A percentile compares a stretch with the other conserved stretches of the same genome.
Conservation (phyloP, 2,888 invertebrate species). For the Seira musarum region DNA sequence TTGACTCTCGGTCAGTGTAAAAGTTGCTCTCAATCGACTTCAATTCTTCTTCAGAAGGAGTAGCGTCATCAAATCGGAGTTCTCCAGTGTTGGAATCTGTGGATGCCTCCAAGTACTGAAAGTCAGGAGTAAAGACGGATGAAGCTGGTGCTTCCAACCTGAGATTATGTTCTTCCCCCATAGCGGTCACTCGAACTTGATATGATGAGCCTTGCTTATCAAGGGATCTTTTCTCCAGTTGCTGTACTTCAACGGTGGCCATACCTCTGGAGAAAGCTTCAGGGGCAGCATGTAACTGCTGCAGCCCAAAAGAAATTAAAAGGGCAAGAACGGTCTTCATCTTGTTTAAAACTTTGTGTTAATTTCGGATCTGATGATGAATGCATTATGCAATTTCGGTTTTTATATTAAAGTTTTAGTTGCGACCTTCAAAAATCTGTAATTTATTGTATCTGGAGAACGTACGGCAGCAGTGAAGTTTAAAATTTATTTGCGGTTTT, state of each 20-base stretch:
- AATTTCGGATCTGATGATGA: background rate
- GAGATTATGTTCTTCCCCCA: slow-evolving; percentile 14
- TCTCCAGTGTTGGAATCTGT: slow-evolving; percentile 32
- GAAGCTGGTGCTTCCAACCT: slow-evolving; percentile 16
- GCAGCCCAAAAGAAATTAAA: background rate
- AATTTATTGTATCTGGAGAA: background rate
- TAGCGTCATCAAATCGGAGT: slow-evolving; percentile 28
- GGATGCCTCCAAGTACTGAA: slow-evolving; percentile 35
- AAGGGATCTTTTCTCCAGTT: slow-evolving; percentile 16
- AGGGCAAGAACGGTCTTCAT: background rate
- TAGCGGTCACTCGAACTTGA: slow-evolving; percentile 18
- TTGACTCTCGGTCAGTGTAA: slow-evolving; percentile 35
- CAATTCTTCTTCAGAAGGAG: slow-evolving; percentile 40
- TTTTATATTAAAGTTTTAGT: background rate
- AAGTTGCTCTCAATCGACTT: slow-evolving; percentile 35
- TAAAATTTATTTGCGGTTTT: too few species aligned
- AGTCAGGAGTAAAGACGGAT: slow-evolving; percentile 49
- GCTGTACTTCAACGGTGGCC: background rate
- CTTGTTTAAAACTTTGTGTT: background rate
- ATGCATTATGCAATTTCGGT: background rate
- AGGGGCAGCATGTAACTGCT: background rate
- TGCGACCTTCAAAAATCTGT: background rate
- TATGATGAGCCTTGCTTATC: slow-evolving; percentile 11
- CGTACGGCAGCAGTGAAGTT: background rate
- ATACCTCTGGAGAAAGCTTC: background rate